Percentiles rank a stretch among this genome's conserved stretches.
Conservation (phyloP, 2,888 invertebrate species). For the Caenorhabditis japonica region DNA sequence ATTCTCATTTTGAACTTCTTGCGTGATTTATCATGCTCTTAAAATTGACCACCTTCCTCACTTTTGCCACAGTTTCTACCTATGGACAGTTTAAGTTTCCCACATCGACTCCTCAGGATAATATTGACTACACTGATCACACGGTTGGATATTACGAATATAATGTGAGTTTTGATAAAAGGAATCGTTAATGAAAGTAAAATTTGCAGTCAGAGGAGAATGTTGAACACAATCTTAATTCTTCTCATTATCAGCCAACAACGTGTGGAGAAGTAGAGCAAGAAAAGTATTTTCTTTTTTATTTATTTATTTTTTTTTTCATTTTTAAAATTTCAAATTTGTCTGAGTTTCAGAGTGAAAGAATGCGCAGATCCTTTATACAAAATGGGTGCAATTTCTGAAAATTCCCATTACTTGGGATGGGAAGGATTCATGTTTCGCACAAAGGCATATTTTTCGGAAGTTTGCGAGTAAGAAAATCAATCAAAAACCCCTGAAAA, state of each 20-base stretch:
- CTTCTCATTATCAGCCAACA: constrained; percentile 36
- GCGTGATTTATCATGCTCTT: constrained; percentile 21
- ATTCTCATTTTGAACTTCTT: constrained; percentile 18
- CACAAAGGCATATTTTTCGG: constrained; percentile 64
- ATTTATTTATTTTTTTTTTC: no score
- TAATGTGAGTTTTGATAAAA: constrained; percentile 28
- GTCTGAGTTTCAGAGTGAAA: constrained; percentile 53
- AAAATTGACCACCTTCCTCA: neutral
- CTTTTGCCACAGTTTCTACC: neutral
- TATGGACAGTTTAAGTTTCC: constrained; percentile 47
- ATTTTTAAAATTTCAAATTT: neutral
- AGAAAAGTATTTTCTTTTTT: no score
- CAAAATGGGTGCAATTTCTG: constrained; percentile 61
- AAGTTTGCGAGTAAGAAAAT: constrained; percentile 69
- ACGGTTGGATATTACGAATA: constrained; percentile 34
- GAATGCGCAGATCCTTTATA: constrained; percentile 68
- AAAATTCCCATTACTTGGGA: constrained; percentile 53
- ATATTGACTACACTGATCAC: constrained; percentile 17
- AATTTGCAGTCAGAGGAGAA: constrained; percentile 39
- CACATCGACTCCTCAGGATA: constrained; percentile 6
- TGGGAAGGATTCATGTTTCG: constrained; percentile 64
- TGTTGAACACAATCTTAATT: constrained; percentile 17
- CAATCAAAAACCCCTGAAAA: neutral
- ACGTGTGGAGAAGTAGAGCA: constrained; percentile 44
- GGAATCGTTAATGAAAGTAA: neutral